Conservation (phyloP, 1,140 invertebrate species). For the Xylocopa sonorina region DNA sequence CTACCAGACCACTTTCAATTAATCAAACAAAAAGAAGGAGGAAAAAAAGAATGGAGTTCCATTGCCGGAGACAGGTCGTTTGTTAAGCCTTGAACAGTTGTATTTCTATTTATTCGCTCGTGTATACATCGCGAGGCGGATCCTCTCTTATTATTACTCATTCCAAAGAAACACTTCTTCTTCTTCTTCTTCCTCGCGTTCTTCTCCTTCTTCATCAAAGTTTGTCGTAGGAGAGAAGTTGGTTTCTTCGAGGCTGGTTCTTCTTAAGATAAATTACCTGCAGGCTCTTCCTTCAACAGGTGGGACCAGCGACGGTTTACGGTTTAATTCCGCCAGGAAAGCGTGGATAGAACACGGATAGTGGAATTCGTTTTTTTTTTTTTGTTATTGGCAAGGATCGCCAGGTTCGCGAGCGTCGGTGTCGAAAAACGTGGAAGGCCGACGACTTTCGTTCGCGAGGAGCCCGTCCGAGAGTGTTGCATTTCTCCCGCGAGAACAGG, state of each 20-base stretch:
- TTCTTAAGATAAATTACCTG: conserved; percentile 51
- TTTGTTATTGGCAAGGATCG: conserved; percentile 58
- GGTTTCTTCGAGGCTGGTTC: conserved; percentile 50
- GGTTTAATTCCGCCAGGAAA: conserved; percentile 60
- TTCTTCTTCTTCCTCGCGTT: background rate
- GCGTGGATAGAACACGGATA: conserved; percentile 23
- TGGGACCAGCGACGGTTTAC: conserved; percentile 44
- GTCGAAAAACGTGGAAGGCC: conserved; percentile 52
- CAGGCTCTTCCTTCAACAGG: conserved; percentile 47
- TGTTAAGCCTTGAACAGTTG: background rate
- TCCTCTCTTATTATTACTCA: background rate
- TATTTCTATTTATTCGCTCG: background rate
- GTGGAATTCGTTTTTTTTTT: conserved; percentile 32
- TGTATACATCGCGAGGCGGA: background rate
- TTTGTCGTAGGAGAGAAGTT: conserved; percentile 40
- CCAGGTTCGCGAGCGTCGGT: too few species aligned
- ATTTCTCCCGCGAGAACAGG: conserved; percentile 49
- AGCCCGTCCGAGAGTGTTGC: conserved; percentile 63
- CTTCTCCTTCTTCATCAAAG: conserved; percentile 7
- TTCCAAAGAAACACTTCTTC: background rate
- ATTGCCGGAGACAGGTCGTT: background rate
- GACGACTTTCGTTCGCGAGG: conserved; percentile 70
- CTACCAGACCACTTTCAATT: background rate
- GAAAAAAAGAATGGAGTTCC: background rate
- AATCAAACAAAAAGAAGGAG: too few species aligned